phyloP scores from a whole-genome alignment of 2,888 invertebrate genomes.

The Sminthurinus aureus region DNA sequence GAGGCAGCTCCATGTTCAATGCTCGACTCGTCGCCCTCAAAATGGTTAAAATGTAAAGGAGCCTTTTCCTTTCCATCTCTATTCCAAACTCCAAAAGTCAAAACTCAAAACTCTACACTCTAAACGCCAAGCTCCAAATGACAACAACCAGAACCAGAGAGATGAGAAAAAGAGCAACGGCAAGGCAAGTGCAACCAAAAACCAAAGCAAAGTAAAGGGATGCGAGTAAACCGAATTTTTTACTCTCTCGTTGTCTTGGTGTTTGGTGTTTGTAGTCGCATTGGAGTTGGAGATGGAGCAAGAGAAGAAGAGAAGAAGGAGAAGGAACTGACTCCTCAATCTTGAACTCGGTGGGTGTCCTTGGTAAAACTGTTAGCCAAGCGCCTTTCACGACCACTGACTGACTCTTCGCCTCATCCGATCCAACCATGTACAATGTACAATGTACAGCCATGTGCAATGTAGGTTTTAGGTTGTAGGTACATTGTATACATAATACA shows the following conservation, averaged over 20 bases:
- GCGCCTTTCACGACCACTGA: conserved; percentile 39
- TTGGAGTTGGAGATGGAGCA: background rate
- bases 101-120: too few relatives aligned
- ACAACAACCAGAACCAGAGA: too few relatives aligned
- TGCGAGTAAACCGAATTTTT: background rate
- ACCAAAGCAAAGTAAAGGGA: background rate
- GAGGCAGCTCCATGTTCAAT: background rate
- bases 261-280: background rate
- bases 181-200: background rate
- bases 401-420: conserved; percentile 14
- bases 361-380: conserved; percentile 52
- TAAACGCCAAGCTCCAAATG: background rate
- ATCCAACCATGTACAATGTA: background rate
- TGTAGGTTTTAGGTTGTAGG: too few relatives aligned
- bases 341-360: conserved; percentile 56
- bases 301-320: background rate
- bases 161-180: background rate
- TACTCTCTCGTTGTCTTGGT: background rate
- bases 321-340: conserved; percentile 46
- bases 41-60: conserved; percentile 25
- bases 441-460: too few relatives aligned
- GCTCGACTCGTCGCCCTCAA: conserved; percentile 22
- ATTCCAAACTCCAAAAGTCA: background rate
- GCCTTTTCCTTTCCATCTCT: background rate
- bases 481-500: background rate